Percentiles rank a stretch among this genome's conserved stretches.
Evolutionary conservation across 2,113 vertebrate species (phyloP).

Genomic region (Oncorhynchus nerka): DNA sequence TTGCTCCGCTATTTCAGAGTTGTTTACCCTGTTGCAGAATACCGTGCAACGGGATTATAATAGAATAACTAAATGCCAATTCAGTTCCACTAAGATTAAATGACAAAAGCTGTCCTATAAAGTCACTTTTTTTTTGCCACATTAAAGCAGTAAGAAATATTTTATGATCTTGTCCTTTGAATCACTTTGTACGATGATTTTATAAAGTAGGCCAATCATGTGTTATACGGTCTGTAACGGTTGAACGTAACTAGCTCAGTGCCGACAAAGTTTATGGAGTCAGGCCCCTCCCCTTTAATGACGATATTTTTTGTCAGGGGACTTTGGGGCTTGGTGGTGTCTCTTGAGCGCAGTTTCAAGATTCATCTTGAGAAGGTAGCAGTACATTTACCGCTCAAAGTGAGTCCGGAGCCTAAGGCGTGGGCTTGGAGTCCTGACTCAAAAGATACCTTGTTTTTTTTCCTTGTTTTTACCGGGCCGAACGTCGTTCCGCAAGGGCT

Average conservation of each 20-base stretch:
- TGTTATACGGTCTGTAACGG: background rate
- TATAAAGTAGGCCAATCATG: background rate
- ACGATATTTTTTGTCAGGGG: background rate
- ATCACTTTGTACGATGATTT: background rate
- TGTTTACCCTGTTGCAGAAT: too few species aligned
- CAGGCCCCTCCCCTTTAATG: constrained; percentile 12
- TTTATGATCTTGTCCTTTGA: too few species aligned
- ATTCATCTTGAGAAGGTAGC: too few species aligned
- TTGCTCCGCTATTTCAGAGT: too few species aligned
- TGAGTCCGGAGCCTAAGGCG: background rate
- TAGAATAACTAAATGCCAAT: too few species aligned
- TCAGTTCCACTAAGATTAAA: too few species aligned
- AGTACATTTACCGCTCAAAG: background rate
- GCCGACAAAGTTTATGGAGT: background rate
- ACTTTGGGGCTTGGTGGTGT: background rate
- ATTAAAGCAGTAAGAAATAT: too few species aligned
- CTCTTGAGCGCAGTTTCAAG: background rate
- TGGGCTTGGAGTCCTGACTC: background rate
- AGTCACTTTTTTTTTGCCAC: too few species aligned
- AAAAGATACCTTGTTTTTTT: background rate
- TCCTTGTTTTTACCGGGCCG: background rate
- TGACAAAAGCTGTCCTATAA: too few species aligned
- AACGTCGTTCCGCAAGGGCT: background rate
- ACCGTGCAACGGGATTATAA: too few species aligned
- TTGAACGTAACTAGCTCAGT: background rate